Base-by-base conservation (phyloP, 2,113 vertebrate species). In the Chunga burmeisteri region DNA sequence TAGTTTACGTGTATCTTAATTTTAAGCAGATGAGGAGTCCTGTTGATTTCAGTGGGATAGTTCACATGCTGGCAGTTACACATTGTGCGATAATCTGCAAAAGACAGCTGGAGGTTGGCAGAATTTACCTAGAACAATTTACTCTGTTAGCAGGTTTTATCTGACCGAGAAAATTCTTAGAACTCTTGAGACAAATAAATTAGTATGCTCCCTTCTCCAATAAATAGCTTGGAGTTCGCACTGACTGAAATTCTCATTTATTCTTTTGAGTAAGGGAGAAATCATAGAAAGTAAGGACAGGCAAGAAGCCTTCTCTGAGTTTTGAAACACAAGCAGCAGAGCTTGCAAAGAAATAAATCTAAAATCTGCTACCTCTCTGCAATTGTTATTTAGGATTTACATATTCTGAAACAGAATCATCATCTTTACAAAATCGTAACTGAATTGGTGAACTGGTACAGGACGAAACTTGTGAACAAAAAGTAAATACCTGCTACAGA, bases 331-430 rank as follows among this genome's bases (percentile, higher is more conserved):
- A 61, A 90, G 36, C 7, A 14, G 42, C 63, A 81, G 19, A 77
- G 27, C 27, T 86, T 68, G 34, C 49, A 65, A 70, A 29, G 34
- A 83, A 92, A 53, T 65, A 86, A 92, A 62, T 61, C 34, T 34
- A 29, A 6, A 2, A 16, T 20, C 53, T 62, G 40, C 27, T 71
- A 53, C 5, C 12, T 23, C 32, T 6, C 11, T 0, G 0, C 11
- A 40, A 42, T 2, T 77, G 11, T 17, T 40, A 26, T 22, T 81
- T 34, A 75, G 21, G 26, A 73, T 88, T 88, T 68, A 80, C 44
- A 27, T 59, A 77, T 32, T 80, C 49, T 53, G 46, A 58, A 56
- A 83, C 9, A 58, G 58, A 91, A 74, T 16, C 29, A 36, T 14
- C 59, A 74, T 34, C 38, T 85, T 87, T 55, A 82, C 26, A 82